Evolutionary conservation across 2,113 vertebrate genomes (phyloP).

Genomic region (Urocolius indicus): DNA sequence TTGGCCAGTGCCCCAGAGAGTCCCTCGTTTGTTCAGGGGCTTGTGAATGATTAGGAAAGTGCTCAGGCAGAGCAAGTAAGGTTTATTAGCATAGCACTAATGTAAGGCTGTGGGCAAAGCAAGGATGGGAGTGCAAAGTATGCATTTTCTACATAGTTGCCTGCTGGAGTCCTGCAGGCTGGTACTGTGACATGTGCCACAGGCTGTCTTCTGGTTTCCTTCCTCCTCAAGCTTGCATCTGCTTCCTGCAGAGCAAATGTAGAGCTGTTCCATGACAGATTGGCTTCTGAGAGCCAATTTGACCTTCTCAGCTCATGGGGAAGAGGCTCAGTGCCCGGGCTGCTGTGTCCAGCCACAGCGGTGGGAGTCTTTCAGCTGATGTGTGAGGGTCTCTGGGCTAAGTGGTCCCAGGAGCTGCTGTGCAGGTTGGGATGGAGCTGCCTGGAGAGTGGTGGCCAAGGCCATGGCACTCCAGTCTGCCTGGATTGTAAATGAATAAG

Average conservation of each 20-base stretch:
- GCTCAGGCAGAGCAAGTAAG: not conserved
- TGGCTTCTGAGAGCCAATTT: not conserved
- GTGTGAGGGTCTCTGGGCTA: not conserved
- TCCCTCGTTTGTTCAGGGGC: not conserved
- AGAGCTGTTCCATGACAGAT: not conserved
- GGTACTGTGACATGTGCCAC: not conserved
- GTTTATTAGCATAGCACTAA: not conserved
- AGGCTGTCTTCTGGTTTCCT: not conserved
- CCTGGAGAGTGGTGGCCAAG: not conserved
- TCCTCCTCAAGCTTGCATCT: not conserved
- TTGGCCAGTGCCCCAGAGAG: fast-evolving
- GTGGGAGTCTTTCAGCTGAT: fast-evolving
- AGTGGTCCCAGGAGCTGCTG: not conserved
- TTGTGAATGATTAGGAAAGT: not conserved
- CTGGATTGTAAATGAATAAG: not conserved
- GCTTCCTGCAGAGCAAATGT: not conserved
- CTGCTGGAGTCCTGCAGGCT: not conserved
- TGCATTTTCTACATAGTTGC: not conserved
- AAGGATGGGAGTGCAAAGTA: not conserved
- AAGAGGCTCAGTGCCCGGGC: not conserved
- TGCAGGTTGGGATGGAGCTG: not conserved
- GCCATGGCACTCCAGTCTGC: not conserved
- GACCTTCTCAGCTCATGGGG: not conserved
- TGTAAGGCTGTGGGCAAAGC: not conserved
- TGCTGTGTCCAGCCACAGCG: not conserved